A percentile compares a stretch with the other conserved stretches of the same genome.
Evolutionary conservation across 2,888 invertebrate species (phyloP).

Genomic region (Lamellibrachia columna): DNA sequence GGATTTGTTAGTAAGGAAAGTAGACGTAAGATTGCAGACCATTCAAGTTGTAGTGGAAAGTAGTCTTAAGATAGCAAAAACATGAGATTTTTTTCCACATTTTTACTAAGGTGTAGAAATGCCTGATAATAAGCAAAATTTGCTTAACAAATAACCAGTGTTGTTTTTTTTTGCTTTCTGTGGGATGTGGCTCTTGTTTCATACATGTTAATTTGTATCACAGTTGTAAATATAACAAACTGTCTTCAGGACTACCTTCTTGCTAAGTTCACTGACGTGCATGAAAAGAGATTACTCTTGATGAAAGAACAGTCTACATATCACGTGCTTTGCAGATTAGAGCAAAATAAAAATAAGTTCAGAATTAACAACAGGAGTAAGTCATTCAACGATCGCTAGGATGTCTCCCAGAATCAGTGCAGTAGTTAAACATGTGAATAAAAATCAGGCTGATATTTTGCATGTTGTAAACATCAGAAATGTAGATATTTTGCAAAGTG

Average conservation of each 20-base stretch:
- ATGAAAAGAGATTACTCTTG: neutral
- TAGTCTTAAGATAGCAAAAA: neutral
- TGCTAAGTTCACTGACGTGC: neutral
- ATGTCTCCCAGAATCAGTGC: neutral
- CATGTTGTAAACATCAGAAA: neutral
- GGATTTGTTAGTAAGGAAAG: neutral
- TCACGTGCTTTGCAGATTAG: neutral
- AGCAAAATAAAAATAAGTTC: neutral
- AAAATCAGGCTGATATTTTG: neutral
- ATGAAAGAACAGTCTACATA: neutral
- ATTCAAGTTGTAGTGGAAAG: neutral
- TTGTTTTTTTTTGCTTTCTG: no score
- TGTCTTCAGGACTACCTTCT: neutral
- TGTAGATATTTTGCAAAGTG: neutral
- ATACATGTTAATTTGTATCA: neutral
- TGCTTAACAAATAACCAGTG: neutral
- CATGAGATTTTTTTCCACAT: neutral
- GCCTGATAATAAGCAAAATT: neutral
- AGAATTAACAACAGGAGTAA: neutral
- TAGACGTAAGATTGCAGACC: neutral
- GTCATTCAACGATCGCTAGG: neutral
- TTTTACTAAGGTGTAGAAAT: neutral
- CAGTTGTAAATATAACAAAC: neutral
- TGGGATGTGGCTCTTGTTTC: no score
- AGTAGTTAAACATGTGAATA: neutral